Percentiles rank a stretch among this genome's conserved stretches.
Evolutionary conservation across 2,888 invertebrate species (phyloP).

Genomic region (Herminia tarsipennalis): DNA sequence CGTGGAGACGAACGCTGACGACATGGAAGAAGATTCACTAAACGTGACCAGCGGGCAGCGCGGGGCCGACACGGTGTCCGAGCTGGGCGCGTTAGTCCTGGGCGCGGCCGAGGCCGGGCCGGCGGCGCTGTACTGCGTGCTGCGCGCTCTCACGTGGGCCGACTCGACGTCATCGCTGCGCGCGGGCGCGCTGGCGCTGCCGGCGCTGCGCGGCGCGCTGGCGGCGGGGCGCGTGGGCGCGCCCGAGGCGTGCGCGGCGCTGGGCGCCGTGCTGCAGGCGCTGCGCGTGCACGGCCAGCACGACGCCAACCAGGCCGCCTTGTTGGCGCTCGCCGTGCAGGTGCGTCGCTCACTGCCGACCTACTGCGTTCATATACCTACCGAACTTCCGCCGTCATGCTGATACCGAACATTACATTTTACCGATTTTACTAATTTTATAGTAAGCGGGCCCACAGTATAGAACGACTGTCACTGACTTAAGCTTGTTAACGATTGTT

Average conservation of each 20-base stretch:
- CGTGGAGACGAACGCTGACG: slow-evolving; percentile 84
- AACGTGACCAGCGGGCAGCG: slow-evolving; percentile 47
- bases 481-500: too few relatives aligned
- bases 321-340: slow-evolving; percentile 93
- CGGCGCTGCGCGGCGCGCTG: slow-evolving; percentile 82
- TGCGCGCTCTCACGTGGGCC: slow-evolving; percentile 89
- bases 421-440: too few relatives aligned
- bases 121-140: slow-evolving; percentile 61
- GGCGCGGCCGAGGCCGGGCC: slow-evolving; percentile 77
- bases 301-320: slow-evolving; percentile 93
- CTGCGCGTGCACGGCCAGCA: slow-evolving; percentile 95
- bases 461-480: too few relatives aligned
- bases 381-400: too few relatives aligned
- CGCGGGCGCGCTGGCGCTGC: slow-evolving; percentile 90
- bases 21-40: slow-evolving; percentile 87
- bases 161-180: slow-evolving; percentile 94
- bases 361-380: too few relatives aligned
- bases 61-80: slow-evolving; percentile 90
- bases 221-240: slow-evolving; percentile 77
- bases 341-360: slow-evolving; percentile 65
- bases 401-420: too few relatives aligned
- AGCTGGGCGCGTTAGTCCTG: slow-evolving; percentile 91
- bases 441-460: too few relatives aligned
- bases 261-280: slow-evolving; percentile 91
- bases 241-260: slow-evolving; percentile 85